Base-by-base conservation (phyloP, 2,797 vertebrate genomes). In the Cirrhinus molitorella region DNA sequence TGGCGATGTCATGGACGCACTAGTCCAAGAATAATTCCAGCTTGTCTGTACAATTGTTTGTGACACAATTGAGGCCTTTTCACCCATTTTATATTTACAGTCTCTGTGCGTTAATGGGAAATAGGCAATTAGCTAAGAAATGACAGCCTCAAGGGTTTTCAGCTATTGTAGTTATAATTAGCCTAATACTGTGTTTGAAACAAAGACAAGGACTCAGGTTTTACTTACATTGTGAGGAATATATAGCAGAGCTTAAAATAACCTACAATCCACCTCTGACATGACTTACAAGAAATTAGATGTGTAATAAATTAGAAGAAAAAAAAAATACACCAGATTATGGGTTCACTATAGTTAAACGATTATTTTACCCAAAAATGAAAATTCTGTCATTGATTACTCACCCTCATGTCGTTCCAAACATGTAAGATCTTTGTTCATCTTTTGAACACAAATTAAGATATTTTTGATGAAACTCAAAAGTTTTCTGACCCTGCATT, bases 81-180 rank as follows among this genome's bases (percentile, higher is more conserved):
- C 43, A 51, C 40, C 25, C 31, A 11, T 61, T 53, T 51, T 70
- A 53, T 66, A 59, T 63, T 75, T 74, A 73, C 11, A 73, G 34
- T 73, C n/a, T 34, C 25, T 28, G 21, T 77, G 51, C 16, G 34
- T 80, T 77, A 84, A 76, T 45, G 71, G 57, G 16, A 51, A 80
- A 61, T 12, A 34, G 63, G 28, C 77, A 80, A 80, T 86, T 84
- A 86, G 65, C 59, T 34, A 28, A 70, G 14, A 76, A 59, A 70
- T 76, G 16, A 55, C 63, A 76, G 43, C 67, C 17, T 72, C 61
- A 23, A 34, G 17, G 51, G 12, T 40, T n/a, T 67, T 79, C 53
- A 65, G 23, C 70, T 21, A 17, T 28, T 63, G 59, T 31, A 47
- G 45, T 59, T 37, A 71, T 49, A 79, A 79, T 81, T 72, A 72